These are phyloP conservation scores for Gavialis gangeticus DNA, from an alignment of 2,113 vertebrate genomes.

Conservation along the genomic window DNA sequence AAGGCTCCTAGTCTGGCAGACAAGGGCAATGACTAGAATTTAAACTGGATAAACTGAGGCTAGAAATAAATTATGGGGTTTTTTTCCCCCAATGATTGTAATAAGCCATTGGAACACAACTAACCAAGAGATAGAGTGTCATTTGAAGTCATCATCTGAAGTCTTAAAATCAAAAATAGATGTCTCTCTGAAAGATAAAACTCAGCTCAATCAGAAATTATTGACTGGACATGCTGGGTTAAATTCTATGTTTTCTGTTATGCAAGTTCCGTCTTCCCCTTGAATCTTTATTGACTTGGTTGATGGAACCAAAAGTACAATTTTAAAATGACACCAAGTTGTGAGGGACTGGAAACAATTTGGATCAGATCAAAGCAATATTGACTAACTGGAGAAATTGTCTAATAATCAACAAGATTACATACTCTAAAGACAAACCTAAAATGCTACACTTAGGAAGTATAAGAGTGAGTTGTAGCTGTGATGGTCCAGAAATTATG, in stretches of 20 bases:
- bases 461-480: neutral
- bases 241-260: neutral
- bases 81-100: neutral
- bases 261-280: neutral
- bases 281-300: neutral
- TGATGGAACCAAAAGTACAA: neutral
- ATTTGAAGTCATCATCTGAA: rapidly evolving
- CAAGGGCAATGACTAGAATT: neutral
- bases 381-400: neutral
- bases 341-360: neutral
- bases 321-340: neutral
- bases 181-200: neutral
- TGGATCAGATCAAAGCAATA: neutral
- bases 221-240: neutral
- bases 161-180: neutral
- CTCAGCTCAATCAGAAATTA: neutral
- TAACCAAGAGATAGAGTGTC: neutral
- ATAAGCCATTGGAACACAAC: neutral
- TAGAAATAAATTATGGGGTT: neutral
- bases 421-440: neutral
- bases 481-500: too few relatives aligned
- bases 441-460: constrained; percentile 22
- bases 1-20: neutral
- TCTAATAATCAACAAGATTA: constrained; percentile 15
- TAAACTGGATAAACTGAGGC: neutral